A percentile compares a stretch with the other conserved stretches of the same genome.
These are phyloP conservation scores for Puma concolor DNA, from an alignment of 2,113 vertebrate genomes.

Conservation along the genomic window DNA sequence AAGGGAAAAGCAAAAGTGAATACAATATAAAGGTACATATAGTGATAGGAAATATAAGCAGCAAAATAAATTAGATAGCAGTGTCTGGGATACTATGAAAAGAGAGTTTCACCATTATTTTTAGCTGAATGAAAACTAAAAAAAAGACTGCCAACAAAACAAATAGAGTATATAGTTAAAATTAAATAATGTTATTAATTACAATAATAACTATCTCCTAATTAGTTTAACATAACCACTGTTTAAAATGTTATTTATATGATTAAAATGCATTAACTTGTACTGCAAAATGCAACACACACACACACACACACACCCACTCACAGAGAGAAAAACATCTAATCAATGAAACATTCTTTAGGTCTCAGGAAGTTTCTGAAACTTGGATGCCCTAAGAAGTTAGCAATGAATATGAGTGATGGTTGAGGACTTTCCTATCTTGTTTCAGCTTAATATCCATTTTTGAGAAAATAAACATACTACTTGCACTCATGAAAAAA, in stretches of 20 bases:
- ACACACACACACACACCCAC: not conserved
- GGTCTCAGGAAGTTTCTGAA: not conserved
- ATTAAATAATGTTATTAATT: not conserved
- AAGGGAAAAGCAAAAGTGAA: not conserved
- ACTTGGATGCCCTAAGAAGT: not conserved
- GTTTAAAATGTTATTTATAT: not conserved
- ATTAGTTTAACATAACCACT: not conserved
- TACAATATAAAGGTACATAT: not conserved
- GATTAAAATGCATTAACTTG: not conserved
- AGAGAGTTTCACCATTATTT: not conserved
- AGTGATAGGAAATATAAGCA: not conserved
- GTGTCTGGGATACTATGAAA: not conserved
- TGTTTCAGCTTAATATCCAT: not conserved
- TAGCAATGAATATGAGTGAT: not conserved
- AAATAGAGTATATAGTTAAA: not conserved
- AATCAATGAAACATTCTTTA: not conserved
- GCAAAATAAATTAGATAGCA: not conserved
- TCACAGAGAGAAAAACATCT: not conserved
- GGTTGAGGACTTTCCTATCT: not conserved
- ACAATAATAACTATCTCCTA: not conserved
- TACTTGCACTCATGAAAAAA: not conserved
- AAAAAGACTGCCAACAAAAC: not conserved
- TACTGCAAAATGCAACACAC: not conserved
- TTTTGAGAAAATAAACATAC: not conserved
- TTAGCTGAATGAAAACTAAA: not conserved